Evolutionary conservation across 2,113 vertebrate genomes (phyloP).

Genomic region (Paradisaea rubra): DNA sequence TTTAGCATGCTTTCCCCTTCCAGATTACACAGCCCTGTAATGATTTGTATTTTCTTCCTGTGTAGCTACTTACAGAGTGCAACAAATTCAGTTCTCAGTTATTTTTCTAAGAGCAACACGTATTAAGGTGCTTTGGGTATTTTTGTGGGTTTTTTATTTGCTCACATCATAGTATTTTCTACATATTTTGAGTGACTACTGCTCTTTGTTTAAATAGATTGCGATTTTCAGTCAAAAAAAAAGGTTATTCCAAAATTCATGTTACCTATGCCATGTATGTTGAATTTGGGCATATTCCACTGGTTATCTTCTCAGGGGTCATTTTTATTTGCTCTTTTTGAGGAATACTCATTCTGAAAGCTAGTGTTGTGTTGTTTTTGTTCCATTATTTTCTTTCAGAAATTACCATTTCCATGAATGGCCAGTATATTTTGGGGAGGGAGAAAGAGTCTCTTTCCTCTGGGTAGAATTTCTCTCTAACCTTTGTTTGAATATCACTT

Average conservation of each 20-base stretch:
- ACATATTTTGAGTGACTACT: background rate
- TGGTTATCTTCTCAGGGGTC: background rate
- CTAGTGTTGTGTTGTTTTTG: background rate
- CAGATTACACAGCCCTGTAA: background rate
- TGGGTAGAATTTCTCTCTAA: background rate
- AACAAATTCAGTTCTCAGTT: background rate
- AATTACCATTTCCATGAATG: background rate
- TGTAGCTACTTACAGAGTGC: background rate
- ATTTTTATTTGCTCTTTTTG: background rate
- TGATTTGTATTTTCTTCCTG: background rate
- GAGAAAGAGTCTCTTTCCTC: background rate
- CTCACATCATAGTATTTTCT: background rate
- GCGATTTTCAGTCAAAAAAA: background rate
- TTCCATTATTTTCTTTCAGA: background rate
- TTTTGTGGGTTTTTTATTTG: background rate
- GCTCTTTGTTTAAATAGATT: background rate
- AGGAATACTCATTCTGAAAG: background rate
- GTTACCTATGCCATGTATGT: background rate
- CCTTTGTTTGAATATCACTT: background rate
- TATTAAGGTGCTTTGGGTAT: rapidly evolving
- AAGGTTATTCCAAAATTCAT: background rate
- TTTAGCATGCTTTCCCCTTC: background rate
- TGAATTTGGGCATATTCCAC: background rate
- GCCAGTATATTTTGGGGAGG: background rate
- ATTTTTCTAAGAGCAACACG: background rate